Base-by-base conservation (phyloP, 2,888 invertebrate species). In the Ichneumon xanthorius region DNA sequence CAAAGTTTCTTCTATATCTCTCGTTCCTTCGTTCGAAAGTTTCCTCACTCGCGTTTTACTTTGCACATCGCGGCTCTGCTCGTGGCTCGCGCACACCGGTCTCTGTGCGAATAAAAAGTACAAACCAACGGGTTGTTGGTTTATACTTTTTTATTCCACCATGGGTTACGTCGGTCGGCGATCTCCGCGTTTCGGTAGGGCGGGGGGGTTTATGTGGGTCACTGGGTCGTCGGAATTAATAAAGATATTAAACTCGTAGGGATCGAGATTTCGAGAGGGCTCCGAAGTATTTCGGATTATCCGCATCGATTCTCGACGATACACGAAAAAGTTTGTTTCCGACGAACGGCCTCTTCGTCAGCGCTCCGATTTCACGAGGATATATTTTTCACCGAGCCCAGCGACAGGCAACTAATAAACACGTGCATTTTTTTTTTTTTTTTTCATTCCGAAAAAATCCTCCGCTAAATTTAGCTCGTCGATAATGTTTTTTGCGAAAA, bases 41-140 rank as follows among this genome's bases (percentile, higher is more conserved):
- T 84, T 84, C 65, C 80, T 73, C 72, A 73, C 77, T 81, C 77
- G 68, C 67, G 73, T 84, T 84, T 77, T 81, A 81, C 84, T 84
- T 78, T 78, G 58, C 55, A 40, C 45, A 26, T 33, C 50, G 75
- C 76, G 65, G 37, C 26, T 75, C 14, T 0, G 16, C 30, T 30
- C 61, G 30, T 61, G 50, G 40, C 22, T 11, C 26, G 22, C 11
- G 1, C 26, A 9, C 14, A 4, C 26, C 26, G 22, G 22, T 58
- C 14, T 11, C 11, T 22, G 0, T 9, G 14, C 4, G 45, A 45
- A 16, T 45, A 45, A 45, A 45, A 45, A 4, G 45, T 45, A 4
- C 0, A 45, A 45, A 45, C 58, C 22, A 22, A 14, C 26, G 26
- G 45, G 16, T 9, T 58, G 58, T 58, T 58, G 58, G 22, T 58